Percentiles rank a stretch among this genome's conserved stretches.
These are phyloP conservation scores for Megalops atlanticus DNA, from an alignment of 2,113 vertebrate genomes.

Conservation along the genomic window DNA sequence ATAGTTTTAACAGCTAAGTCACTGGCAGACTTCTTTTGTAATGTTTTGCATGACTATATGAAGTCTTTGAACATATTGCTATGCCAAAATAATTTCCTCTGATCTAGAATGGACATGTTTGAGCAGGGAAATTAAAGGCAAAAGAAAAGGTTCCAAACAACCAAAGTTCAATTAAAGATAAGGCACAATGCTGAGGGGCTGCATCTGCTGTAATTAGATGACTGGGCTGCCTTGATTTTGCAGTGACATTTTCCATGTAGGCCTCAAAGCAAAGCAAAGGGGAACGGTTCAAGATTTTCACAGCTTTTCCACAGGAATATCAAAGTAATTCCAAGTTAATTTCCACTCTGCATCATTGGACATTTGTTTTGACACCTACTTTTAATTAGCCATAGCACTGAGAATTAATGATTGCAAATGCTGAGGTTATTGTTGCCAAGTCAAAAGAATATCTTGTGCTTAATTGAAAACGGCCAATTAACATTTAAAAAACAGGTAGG, in stretches of 20 bases:
- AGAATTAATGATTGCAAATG: constrained; percentile 7
- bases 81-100: too few relatives aligned
- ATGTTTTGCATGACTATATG: too few relatives aligned
- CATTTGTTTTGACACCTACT: constrained; percentile 22
- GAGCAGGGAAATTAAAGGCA: background rate
- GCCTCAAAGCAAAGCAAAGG: background rate
- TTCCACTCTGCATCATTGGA: background rate
- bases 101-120: too few relatives aligned
- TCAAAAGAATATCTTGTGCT: background rate
- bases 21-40: too few relatives aligned
- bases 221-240: background rate
- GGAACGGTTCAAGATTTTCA: background rate
- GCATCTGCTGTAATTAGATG: constrained; percentile 7
- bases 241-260: background rate
- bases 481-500: constrained; percentile 11
- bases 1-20: too few relatives aligned
- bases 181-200: too few relatives aligned
- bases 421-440: background rate
- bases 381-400: constrained; percentile 16
- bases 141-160: background rate
- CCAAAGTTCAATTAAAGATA: background rate
- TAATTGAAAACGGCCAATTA: constrained; percentile 21
- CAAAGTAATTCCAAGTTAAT: background rate
- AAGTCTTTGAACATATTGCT: too few relatives aligned
- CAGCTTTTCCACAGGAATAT: background rate